phyloP scores from a whole-genome alignment of 2,113 vertebrate genomes.

The Apteryx mantelli region DNA sequence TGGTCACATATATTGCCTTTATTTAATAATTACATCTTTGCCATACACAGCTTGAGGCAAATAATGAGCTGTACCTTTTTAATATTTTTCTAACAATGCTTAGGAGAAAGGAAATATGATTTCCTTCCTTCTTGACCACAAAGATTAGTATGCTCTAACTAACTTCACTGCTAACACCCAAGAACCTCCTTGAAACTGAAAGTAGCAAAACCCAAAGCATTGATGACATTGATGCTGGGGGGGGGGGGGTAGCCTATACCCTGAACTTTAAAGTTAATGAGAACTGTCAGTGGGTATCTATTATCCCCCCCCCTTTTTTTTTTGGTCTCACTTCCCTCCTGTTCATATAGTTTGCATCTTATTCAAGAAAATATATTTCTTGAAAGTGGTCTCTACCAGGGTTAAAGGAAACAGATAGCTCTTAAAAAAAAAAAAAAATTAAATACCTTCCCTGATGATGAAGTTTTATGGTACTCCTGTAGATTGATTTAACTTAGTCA shows the following conservation, averaged over 20 bases:
- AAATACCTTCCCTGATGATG: background rate
- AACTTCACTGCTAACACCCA: background rate
- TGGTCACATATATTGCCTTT: background rate
- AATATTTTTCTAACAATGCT: background rate
- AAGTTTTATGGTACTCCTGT: background rate
- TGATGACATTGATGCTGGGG: background rate
- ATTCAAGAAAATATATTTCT: background rate
- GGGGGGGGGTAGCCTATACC: background rate
- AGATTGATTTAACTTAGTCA: background rate
- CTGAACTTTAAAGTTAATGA: background rate
- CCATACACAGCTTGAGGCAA: background rate
- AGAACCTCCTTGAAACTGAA: background rate
- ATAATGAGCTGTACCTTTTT: background rate
- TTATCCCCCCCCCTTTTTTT: background rate
- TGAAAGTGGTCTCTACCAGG: background rate
- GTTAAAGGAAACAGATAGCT: background rate
- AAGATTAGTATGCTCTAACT: background rate
- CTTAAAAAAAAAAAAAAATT: background rate
- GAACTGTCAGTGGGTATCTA: background rate
- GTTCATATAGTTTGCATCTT: background rate
- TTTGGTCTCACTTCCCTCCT: background rate
- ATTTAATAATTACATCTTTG: background rate
- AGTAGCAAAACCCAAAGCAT: background rate
- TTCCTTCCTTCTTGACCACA: background rate
- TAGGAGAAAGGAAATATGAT: background rate